Evolutionary conservation across 2,888 invertebrate genomes (phyloP).

Genomic region (Endotricha flammealis): DNA sequence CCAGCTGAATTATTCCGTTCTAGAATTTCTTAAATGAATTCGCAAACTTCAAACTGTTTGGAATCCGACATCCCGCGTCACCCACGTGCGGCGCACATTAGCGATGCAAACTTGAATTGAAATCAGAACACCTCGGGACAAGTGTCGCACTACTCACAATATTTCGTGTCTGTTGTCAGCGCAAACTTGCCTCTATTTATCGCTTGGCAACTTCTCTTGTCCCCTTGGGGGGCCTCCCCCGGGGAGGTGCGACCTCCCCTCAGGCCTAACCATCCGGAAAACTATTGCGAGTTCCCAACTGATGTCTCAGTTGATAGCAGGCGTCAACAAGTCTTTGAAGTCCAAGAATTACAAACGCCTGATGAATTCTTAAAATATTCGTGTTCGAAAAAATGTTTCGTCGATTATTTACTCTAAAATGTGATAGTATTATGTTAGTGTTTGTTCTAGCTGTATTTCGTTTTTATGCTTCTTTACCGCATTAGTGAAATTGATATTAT

Average conservation of each 20-base stretch:
- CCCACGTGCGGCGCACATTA: no score
- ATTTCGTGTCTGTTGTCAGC: slow-evolving; percentile 38
- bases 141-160: slow-evolving; percentile 28
- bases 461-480: no score
- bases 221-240: slow-evolving; percentile 10
- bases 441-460: no score
- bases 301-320: slow-evolving; percentile 37
- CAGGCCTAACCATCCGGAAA: slow-evolving; percentile 29
- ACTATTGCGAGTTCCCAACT: slow-evolving; percentile 37
- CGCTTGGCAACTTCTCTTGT: slow-evolving; percentile 30
- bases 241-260: slow-evolving; percentile 7
- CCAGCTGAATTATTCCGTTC: no score
- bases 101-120: slow-evolving; percentile 21
- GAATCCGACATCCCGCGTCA: no score
- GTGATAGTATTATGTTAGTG: no score
- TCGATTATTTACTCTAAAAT: no score
- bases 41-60: no score
- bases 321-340: slow-evolving; percentile 30
- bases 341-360: neutral
- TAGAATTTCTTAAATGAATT: no score
- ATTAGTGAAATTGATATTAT: no score
- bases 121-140: slow-evolving; percentile 28
- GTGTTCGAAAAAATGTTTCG: no score
- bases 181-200: slow-evolving; percentile 39
- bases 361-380: no score